phyloP scores from a whole-genome alignment of 2,113 vertebrate genomes.

The Emydocephalus ijimae region DNA sequence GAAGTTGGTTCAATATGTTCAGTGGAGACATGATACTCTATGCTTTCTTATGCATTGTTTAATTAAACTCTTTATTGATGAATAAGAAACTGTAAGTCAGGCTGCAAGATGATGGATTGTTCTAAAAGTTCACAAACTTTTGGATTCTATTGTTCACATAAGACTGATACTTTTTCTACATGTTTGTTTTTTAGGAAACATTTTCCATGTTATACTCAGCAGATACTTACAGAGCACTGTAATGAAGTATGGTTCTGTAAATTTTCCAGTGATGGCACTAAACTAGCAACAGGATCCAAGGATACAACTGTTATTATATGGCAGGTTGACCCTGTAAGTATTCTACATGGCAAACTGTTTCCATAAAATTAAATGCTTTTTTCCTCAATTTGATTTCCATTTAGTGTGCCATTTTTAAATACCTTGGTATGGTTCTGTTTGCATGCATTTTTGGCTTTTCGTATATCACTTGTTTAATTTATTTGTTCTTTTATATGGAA shows the following conservation, averaged over 20 bases:
- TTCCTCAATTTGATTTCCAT: neutral
- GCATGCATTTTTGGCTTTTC: neutral
- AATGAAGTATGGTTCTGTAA: constrained; percentile 99
- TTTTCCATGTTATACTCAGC: constrained; percentile 96
- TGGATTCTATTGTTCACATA: neutral
- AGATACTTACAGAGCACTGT: constrained; percentile 96
- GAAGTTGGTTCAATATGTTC: neutral
- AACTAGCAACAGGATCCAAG: constrained; percentile 96
- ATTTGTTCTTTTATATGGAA: neutral
- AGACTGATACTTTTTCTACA: neutral
- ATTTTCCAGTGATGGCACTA: constrained; percentile 96
- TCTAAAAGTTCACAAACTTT: neutral
- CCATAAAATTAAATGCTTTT: neutral
- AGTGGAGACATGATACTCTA: neutral
- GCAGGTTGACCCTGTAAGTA: constrained; percentile 92
- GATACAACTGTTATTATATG: constrained; percentile 97
- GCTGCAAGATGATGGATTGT: neutral
- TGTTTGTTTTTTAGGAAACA: constrained; percentile 81
- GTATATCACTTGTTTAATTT: neutral
- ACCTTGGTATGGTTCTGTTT: neutral
- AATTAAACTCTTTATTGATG: neutral
- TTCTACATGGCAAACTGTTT: neutral
- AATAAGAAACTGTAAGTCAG: neutral
- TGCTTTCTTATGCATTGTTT: neutral
- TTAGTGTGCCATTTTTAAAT: neutral